Base-by-base conservation (phyloP, 1,140 invertebrate species). In the Drosophila navojoa region DNA sequence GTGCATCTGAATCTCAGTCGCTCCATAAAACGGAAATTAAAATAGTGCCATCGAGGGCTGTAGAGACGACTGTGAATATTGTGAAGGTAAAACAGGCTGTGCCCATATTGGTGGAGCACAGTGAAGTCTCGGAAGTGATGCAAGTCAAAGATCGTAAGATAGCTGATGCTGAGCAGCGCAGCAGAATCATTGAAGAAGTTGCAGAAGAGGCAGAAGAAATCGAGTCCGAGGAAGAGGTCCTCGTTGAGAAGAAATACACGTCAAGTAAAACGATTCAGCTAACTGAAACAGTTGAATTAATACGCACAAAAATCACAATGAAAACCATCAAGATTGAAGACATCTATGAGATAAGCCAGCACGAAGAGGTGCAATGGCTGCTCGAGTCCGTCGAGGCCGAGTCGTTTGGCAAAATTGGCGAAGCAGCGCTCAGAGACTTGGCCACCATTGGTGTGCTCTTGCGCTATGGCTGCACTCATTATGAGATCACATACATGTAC, bases 401-500 rank as follows among this genome's bases (percentile, higher is more conserved):
- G 78, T 96, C 97, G 79, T 97, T 97, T 92, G 96, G 96, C 0
- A 94, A 95, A 11, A 90, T 75, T n/a, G 96, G 96, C 15, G 95
- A 97, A 92, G 94, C 93, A 25, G 96, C 96, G 2, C 92, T 97
- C 49, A 92, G 95, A 61, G 96, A 97, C 93, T 92, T 97, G 35
- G 96, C 96, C 2, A 96, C 96, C 47, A 96, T 97, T 66, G 96
- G 96, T 25, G 95, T 95, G 77, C 93, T 97, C 66, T 91, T 97
- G 22, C 93, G 94, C 45, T 95, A 95, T 77, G 97, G 96, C 54
- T 94, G 97, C 16, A 94, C 95, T 7, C 95, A 95, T 10, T 95
- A 95, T 82, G 95, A 97, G 92, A 96, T 97, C 40, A 96, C 95
- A 63, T 94, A 95, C 63, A 93, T 96, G 40, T 97, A 97, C 77